These are phyloP conservation scores for Stomatorhinus ivindoensis DNA, from an alignment of 2,113 vertebrate species.

Conservation along the genomic window DNA sequence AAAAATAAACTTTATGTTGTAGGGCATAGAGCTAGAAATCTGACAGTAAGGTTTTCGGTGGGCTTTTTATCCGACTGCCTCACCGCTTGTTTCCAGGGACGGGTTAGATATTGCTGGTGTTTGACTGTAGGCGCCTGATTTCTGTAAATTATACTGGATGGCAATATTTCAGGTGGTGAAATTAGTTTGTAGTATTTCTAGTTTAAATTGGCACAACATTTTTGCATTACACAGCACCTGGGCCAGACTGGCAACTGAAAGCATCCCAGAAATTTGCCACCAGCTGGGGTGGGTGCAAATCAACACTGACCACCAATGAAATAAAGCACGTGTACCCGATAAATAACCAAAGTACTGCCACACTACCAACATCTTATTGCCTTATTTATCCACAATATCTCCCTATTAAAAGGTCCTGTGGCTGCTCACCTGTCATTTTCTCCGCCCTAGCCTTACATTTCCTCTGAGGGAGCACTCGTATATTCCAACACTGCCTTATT, in stretches of 20 bases:
- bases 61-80: not conserved
- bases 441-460: not conserved
- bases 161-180: not conserved
- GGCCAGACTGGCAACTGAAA: no score
- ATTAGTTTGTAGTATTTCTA: not conserved
- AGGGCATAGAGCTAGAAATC: not conserved
- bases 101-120: not conserved
- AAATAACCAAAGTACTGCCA: not conserved
- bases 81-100: not conserved
- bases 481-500: not conserved
- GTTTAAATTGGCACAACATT: not conserved
- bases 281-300: not conserved
- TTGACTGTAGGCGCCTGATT: not conserved
- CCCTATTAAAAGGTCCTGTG: not conserved
- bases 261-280: no score
- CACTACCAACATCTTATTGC: not conserved
- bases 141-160: not conserved
- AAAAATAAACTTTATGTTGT: not conserved
- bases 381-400: no score
- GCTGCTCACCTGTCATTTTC: not conserved
- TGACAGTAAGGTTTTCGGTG: not conserved
- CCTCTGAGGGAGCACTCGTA: not conserved
- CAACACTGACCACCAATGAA: not conserved
- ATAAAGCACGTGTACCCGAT: not conserved
- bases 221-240: no score